phyloP scores from a whole-genome alignment of 2,888 invertebrate species.

The Ennomos fuscantarius region DNA sequence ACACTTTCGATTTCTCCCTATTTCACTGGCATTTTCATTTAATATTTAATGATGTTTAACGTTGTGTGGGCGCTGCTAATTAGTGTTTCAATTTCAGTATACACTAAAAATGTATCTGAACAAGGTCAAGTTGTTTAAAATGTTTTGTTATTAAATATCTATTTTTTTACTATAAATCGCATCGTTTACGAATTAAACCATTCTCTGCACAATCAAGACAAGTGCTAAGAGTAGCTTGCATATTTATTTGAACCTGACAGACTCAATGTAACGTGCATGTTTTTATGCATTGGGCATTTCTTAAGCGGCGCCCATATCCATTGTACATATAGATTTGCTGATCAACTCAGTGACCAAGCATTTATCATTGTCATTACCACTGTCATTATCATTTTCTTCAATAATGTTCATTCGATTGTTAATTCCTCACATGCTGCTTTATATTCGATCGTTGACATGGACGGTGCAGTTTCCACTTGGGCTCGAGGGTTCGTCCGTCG shows the following conservation, averaged over 20 bases:
- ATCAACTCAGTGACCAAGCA: conserved; percentile 37
- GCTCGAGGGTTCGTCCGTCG: conserved; percentile 86
- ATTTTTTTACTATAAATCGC: no score
- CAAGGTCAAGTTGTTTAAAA: no score
- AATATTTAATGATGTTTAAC: conserved; percentile 24
- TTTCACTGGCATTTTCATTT: conserved; percentile 74
- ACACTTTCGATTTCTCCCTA: conserved; percentile 74
- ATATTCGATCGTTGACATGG: conserved; percentile 57
- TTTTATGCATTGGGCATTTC: neutral
- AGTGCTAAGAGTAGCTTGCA: neutral
- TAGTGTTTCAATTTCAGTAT: neutral
- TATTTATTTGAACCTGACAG: neutral
- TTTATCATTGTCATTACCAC: conserved; percentile 36
- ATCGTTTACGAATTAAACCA: no score
- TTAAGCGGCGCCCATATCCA: conserved; percentile 8
- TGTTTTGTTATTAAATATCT: no score
- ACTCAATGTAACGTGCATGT: neutral
- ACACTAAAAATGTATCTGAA: no score
- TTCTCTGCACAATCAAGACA: neutral
- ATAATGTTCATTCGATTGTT: conserved; percentile 68
- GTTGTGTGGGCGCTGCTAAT: conserved; percentile 1
- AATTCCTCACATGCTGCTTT: conserved; percentile 83
- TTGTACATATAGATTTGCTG: conserved; percentile 32
- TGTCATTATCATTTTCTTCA: conserved; percentile 29
- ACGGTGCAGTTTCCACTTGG: conserved; percentile 82